Base-by-base conservation (phyloP, 2,113 vertebrate species). In the Strix uralensis region DNA sequence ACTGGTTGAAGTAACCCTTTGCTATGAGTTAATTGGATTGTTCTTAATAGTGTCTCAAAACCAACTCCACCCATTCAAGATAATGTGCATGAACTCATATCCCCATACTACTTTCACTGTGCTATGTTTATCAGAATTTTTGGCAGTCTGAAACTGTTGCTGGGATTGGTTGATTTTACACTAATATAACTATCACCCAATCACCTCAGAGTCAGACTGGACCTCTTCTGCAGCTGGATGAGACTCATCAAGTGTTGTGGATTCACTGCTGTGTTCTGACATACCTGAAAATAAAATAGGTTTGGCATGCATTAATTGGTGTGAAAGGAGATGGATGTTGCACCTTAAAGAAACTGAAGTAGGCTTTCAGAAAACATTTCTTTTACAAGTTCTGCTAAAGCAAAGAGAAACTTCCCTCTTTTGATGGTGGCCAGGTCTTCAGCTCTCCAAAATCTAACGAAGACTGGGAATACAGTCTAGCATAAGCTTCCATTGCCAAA, bases 271-370 rank as follows among this genome's bases (percentile, higher is more conserved):
- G 96, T 81, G 94, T 85, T 96, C 98, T 98, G 98, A 98, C 98
- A 98, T 98, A 97, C 96, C 98, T 98, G 97, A 96, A 98, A 98
- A 97, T 82, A 94, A 98, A 98, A 98, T 90, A 98, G 92, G 94
- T 97, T 97, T 83, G 90, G 95, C 81, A 96, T 79, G 92, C 44
- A 96, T 96, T 97, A 97, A 98, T 94, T 47, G 25, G 72, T n/a
- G 36, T 57, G 93, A 78, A 79, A 83, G 62, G 69, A 92, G 73
- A 11, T 63, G 49, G 36, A 52, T 7, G 11, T 5, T 52, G 34
- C 40, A 69, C 59, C 86, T 94, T 58, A 84, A 22, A 87, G 81
- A 91, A 69, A 85, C 14, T 1, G 2, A 92, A 58, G 23, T 0
- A 61, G n/a, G 67, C 42, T 51, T 81, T 82, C 40, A 58, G 61